Base-by-base conservation (phyloP, 2,113 vertebrate species). In the Eublepharis macularius region DNA sequence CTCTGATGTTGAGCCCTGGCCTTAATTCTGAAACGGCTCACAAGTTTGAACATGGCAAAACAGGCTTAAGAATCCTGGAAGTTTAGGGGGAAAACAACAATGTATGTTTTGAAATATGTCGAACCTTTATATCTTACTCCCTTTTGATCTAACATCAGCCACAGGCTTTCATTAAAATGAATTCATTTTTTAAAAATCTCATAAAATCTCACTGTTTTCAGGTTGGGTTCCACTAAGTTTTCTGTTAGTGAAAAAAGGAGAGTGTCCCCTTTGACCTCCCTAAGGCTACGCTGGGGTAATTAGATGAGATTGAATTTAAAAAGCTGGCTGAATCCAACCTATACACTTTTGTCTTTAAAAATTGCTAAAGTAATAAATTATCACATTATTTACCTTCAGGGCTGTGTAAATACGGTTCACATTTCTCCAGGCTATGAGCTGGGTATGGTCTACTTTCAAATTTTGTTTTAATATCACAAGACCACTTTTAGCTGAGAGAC, bases 341-440 rank as follows among this genome's bases (percentile, higher is more conserved):
- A 26, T 34, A 7, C 21, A 14, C 34, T 43, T 74, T 65, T 80
- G 41, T 39, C 54, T 74, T 74, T 85, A 39, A 63, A 36, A 80
- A 74, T 77, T 80, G 41, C 34, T 36, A 32, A 45, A 49, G 54
- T 73, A 74, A 80, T 74, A 80, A 65, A 86, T 74, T 80, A 73
- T 74, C 69, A 47, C 65, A 74, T 80, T 80, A 80, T 80, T 80
- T 86, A 74, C 70, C 77, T 80, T 80, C 69, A 80, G 54, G 70
- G 77, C 84, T 74, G 39, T 80, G 77, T 86, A 80, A 86, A 86
- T 86, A 86, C 14, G 49, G 4, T 63, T 80, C 69, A 65, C 54
- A 86, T 86, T 74, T 77, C 77, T 65, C 60, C 72, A 34, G 39
- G 54, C 77, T 80, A 49, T 80, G 57, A 74, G 80, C 60, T 80